Base-by-base conservation (phyloP, 2,888 invertebrate genomes). In the Campoplex capitator region DNA sequence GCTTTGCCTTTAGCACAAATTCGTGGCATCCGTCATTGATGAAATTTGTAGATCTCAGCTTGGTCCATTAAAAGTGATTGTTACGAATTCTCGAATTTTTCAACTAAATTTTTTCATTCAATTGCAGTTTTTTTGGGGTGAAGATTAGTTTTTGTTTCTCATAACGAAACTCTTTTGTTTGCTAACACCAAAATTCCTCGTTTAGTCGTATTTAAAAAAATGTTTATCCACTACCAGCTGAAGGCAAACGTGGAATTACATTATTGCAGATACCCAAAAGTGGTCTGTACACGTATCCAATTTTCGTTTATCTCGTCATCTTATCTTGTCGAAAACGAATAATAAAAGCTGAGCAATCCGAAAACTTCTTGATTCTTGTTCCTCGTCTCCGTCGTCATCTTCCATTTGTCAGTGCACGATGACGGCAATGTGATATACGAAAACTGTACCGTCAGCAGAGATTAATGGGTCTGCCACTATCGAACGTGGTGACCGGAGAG, bases 391-490 rank as follows among this genome's bases (percentile, higher is more conserved):
- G 28, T 51, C 77, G 77, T 18, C 54, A 45, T 62, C 48, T 35
- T n/a, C 48, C 45, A 32, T 70, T 54, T 13, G 56, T 62, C 35
- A 13, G 32, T 68, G 75, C 86, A 84, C 82, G 87, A 88, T 86
- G 90, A 90, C 85, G 77, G 88, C 67, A 45, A 38, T 71, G 88
- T 89, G 88, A 89, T 90, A 89, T 85, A 87, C 78, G 81, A 84
- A 89, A 90, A 90, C 88, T 87, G 86, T 90, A 88, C 73, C 85
- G 90, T 90, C 90, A 90, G 90, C 90, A 89, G 84, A 83, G 89
- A 90, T 90, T 90, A 90, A 90, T 89, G 88, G 88, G 75, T 48
- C 76, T 65, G 79, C 73, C 77, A 73, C 79, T 73, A 76, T 80
- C 85, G 84, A 86, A 83, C 83, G 86, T 81, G 58, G 62, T 32